Evolutionary conservation across 37 sponge, comb jelly and placozoan genomes (phyloP), one percentile per base, ranked within the genome.

Genomic region (Beroe forskalii): DNA sequence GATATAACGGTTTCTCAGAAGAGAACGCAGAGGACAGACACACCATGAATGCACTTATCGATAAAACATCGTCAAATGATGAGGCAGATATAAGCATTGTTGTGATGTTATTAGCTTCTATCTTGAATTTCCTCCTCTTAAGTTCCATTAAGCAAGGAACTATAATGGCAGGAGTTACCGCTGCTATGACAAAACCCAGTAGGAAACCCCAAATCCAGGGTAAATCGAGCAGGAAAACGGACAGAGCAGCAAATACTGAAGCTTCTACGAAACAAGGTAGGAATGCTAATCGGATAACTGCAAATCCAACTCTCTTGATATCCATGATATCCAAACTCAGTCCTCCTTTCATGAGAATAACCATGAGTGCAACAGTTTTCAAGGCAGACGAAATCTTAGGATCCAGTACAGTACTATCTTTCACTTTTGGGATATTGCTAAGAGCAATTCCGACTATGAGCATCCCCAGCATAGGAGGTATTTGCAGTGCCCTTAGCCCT

Each of bases 401-500:
- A 35, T 80, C 90, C 12, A 97, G 93, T 23, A 91, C 8, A 17
- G 44, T 62, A 14, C 67, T 75, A 12, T 90, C 67, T 27, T 44
- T 80, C 28, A 80, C 86, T n/a, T 0, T 27, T 24, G 95, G 93
- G 17, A 94, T 63, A 64, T 97, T 95, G 60, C 92, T 91, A 4
- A 94, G 72, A 9, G 94, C 67, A 55, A 97, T 90, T 1, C 97
- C 97, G 44, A 93, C 97, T 3, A 97, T n/a, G 41, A 97, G 76
- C 97, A 97, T 97, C 1, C 97, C 97, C 22, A 95, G 48, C 27
- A 97, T 90, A 33, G 96, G 94, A 0, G 97, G 97, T 33, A 41
- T 44, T 0, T 22, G 22, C 1, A 43, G 8, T 19, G n/a, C 0
- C 48, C 35, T 44, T 3, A 41, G 30, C 1, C 44, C 8, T 24